A percentile compares a stretch with the other conserved stretches of the same genome.
Conservation (phyloP, 2,888 invertebrate genomes). For the Atethmia centrago region DNA sequence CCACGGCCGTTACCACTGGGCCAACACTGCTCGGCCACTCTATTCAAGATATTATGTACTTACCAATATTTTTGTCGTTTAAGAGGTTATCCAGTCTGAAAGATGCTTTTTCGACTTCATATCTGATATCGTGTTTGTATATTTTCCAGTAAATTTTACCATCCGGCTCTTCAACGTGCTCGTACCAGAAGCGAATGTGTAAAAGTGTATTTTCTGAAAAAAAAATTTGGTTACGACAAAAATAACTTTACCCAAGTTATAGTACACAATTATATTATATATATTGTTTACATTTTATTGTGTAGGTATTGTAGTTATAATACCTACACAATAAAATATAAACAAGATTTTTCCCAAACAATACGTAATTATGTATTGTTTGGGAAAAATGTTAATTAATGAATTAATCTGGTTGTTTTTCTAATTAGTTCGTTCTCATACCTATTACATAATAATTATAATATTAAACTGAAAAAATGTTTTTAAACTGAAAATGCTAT, state of each 20-base stretch:
- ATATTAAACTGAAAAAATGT: no score
- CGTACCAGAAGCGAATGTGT: slow-evolving; percentile 81
- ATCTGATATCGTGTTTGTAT: slow-evolving; percentile 80
- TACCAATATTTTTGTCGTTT: slow-evolving; percentile 80
- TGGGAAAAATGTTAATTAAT: neutral
- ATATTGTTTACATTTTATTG: no score
- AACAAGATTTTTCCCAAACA: no score
- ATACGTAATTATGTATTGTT: neutral
- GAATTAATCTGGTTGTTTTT: no score
- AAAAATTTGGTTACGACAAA: neutral
- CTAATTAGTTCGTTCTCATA: neutral
- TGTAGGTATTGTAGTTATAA: no score
- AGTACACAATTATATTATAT: neutral
- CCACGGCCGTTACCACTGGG: no score
- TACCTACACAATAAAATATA: no score
- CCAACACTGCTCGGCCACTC: no score
- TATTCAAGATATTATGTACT: neutral
- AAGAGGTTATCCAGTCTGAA: slow-evolving; percentile 81
- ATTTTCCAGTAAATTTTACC: slow-evolving; percentile 83
- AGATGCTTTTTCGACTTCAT: slow-evolving; percentile 79
- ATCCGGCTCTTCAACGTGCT: slow-evolving; percentile 75
- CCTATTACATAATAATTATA: neutral
- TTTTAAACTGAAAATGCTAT: no score
- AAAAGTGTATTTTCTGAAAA: slow-evolving; percentile 77
- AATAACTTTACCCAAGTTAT: no score